phyloP scores from a whole-genome alignment of 2,797 vertebrate genomes.

The Cyclopterus lumpus region DNA sequence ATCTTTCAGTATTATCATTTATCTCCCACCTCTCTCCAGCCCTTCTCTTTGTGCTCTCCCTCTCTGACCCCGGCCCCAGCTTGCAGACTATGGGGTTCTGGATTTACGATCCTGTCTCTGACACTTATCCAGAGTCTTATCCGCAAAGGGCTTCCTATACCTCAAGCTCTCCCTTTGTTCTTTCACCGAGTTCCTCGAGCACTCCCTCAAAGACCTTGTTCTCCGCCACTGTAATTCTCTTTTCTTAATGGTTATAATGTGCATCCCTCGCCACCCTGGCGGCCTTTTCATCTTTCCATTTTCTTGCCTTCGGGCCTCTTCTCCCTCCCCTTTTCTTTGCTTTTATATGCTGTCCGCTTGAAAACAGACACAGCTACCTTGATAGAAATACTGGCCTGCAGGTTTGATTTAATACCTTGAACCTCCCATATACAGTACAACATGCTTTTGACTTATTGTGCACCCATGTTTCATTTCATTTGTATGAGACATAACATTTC shows the following conservation, averaged over 20 bases:
- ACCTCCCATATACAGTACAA: slow-evolving; percentile 19
- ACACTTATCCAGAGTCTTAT: slow-evolving; percentile 72
- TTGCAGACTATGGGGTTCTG: slow-evolving; percentile 53
- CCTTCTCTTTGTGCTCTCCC: slow-evolving; percentile 53
- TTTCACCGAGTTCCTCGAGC: slow-evolving; percentile 46
- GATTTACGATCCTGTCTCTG: slow-evolving; percentile 74
- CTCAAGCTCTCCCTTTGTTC: slow-evolving; percentile 73
- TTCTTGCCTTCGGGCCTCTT: slow-evolving; percentile 44
- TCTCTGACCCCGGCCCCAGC: slow-evolving; percentile 68
- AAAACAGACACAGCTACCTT: slow-evolving; percentile 51
- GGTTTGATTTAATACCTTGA: slow-evolving; percentile 52
- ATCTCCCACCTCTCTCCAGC: slow-evolving; percentile 56
- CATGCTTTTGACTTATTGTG: slow-evolving; percentile 20
- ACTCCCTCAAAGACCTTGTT: slow-evolving; percentile 74
- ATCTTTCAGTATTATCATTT: slow-evolving; percentile 63
- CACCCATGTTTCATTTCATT: slow-evolving; percentile 10
- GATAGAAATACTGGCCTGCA: slow-evolving; percentile 44
- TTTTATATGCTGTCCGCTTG: slow-evolving; percentile 40
- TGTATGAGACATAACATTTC: slow-evolving; percentile 1
- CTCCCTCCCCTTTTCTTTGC: slow-evolving; percentile 35
- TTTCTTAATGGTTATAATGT: slow-evolving; percentile 76
- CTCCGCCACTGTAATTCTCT: slow-evolving; percentile 76
- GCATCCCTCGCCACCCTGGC: slow-evolving; percentile 64
- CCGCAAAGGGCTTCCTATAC: slow-evolving; percentile 59
- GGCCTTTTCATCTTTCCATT: slow-evolving; percentile 77